Conservation (phyloP, 1,140 invertebrate genomes). For the Drosophila santomea region DNA sequence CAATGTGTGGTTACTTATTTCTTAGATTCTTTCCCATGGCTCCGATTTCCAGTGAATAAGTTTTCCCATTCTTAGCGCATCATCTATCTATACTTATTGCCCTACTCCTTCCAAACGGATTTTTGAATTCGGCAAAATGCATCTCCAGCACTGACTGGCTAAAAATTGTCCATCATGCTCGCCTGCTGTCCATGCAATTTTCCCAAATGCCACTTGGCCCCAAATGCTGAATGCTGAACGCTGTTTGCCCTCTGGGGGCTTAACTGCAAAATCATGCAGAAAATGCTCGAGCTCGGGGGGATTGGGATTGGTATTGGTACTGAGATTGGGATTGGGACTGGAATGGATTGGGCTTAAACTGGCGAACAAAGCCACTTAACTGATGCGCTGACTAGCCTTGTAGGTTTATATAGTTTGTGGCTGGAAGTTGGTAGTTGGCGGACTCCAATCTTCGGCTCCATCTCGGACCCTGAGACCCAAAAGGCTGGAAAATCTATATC, state of each 20-base stretch:
- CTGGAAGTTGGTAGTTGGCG: neutral
- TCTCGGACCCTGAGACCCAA: slow-evolving; percentile 13
- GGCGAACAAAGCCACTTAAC: slow-evolving; percentile 77
- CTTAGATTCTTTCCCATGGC: slow-evolving; percentile 4
- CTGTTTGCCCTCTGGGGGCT: slow-evolving; percentile 28
- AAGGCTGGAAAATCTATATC: slow-evolving; percentile 45
- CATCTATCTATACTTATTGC: slow-evolving; percentile 15
- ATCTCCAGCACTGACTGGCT: neutral
- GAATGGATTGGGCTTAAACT: slow-evolving; percentile 23
- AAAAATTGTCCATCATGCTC: slow-evolving; percentile 42
- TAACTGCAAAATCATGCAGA: slow-evolving; percentile 80
- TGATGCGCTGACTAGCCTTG: slow-evolving; percentile 72
- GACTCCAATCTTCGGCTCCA: slow-evolving; percentile 9
- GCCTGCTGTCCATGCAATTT: slow-evolving; percentile 13
- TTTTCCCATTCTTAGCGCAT: neutral
- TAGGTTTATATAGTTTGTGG: slow-evolving; percentile 40
- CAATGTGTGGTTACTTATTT: neutral
- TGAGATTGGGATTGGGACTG: neutral
- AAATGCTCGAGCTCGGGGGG: slow-evolving; percentile 32
- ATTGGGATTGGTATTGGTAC: neutral
- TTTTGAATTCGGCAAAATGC: slow-evolving; percentile 9
- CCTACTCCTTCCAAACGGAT: slow-evolving; percentile 3
- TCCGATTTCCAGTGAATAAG: slow-evolving; percentile 13
- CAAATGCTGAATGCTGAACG: slow-evolving; percentile 18
- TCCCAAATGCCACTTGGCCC: slow-evolving; percentile 42